Conservation (phyloP, 1,140 invertebrate species). For the Dufourea novaeangliae region DNA sequence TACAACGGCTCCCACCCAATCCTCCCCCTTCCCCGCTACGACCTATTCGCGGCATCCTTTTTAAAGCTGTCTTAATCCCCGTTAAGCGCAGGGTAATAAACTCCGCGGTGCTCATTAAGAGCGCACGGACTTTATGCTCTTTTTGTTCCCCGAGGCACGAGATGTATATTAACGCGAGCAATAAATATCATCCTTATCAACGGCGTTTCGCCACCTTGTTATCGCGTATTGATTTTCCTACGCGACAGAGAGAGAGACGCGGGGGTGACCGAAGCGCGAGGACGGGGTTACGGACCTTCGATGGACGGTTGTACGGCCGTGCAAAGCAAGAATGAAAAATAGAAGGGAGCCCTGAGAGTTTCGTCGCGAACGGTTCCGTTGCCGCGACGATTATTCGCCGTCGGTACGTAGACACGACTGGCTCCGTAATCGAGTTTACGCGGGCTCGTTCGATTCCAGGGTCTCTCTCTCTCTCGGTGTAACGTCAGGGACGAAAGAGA, state of each 20-base stretch:
- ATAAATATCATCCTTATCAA: slow-evolving; percentile 68
- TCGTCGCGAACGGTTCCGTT: background rate
- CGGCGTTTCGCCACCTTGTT: slow-evolving; percentile 64
- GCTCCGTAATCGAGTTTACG: background rate
- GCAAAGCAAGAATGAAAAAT: slow-evolving; percentile 2
- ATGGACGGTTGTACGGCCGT: slow-evolving; percentile 25
- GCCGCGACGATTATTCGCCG: too few relatives aligned
- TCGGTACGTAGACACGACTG: too few relatives aligned
- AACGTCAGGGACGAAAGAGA: too few relatives aligned
- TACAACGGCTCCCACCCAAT: slow-evolving; percentile 7
- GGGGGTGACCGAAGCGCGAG: background rate
- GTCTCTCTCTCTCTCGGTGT: too few relatives aligned
- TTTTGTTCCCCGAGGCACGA: slow-evolving; percentile 39
- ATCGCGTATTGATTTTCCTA: slow-evolving; percentile 67
- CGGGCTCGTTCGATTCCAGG: background rate
- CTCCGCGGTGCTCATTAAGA: slow-evolving; percentile 52
- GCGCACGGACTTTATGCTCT: slow-evolving; percentile 27
- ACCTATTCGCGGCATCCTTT: slow-evolving; percentile 22
- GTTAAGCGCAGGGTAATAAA: slow-evolving; percentile 60
- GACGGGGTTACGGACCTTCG: slow-evolving; percentile 28
- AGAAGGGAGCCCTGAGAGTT: background rate
- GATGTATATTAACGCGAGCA: slow-evolving; percentile 56
- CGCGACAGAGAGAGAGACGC: background rate
- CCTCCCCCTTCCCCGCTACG: too few relatives aligned
- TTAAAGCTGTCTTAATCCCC: slow-evolving; percentile 57